Evolutionary conservation across 2,888 invertebrate species (phyloP), one percentile per base, ranked within the genome.

Genomic region (Caenorhabditis zanzibari): DNA sequence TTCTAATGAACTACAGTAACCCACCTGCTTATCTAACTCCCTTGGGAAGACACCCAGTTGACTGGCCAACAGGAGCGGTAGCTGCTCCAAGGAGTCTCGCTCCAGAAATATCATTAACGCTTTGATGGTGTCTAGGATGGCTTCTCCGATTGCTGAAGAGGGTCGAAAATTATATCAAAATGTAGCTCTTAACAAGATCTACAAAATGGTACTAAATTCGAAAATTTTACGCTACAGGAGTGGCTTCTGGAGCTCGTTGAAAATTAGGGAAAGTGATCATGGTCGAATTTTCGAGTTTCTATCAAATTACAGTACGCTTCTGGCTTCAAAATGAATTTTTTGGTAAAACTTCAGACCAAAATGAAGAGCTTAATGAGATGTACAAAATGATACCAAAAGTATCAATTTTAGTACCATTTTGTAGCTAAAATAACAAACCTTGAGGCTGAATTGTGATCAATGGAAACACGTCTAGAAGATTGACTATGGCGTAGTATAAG

Each of bases 101-200:
- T 98, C 98, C 92, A 99, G 94, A 93, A 99, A 99, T 14, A 98
- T 97, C 85, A 98, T 95, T 88, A 99, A 94, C 93, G 97, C 97
- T 86, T 97, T 96, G 86, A 98, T 94, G 90, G 97, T 97, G 93
- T 97, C 97, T 47, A 99, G 94, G 71, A 98, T 95, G 35, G 96
- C 96, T 94, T 96, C 96, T 16, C 97, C 98, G 93, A 98, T 96
- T 73, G 95, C 98, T 97, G 93, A 0, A 94, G n/a, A n/a, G n/a
- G n/a, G n/a, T n/a, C n/a, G n/a, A n/a, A n/a, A n/a, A n/a, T n/a
- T n/a, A n/a, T n/a, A n/a, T n/a, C n/a, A n/a, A n/a, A n/a, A n/a
- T n/a, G n/a, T n/a, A n/a, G n/a, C n/a, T n/a, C n/a, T n/a, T n/a
- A n/a, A n/a, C n/a, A n/a, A n/a, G n/a, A n/a, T n/a, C n/a, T n/a